Percentiles rank a stretch among this genome's conserved stretches.
Evolutionary conservation across 2,113 vertebrate genomes (phyloP).

Genomic region (Mastomys natalensis): DNA sequence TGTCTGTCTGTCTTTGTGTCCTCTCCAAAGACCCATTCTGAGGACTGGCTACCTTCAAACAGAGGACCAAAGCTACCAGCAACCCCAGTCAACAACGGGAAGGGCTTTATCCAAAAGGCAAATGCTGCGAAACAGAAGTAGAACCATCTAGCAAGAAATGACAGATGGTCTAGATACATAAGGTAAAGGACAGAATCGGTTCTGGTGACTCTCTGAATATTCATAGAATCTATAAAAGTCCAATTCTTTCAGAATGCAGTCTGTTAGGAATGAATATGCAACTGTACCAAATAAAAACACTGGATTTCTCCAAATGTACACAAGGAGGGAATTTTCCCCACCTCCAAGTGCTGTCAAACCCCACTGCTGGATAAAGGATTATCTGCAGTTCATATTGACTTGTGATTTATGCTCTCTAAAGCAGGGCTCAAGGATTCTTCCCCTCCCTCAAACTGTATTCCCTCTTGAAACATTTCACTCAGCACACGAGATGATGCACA

Average conservation of each 20-base stretch:
- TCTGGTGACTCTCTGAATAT: constrained; percentile 81
- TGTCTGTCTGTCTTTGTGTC: not conserved
- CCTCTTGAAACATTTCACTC: constrained; percentile 40
- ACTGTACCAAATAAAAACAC: constrained; percentile 79
- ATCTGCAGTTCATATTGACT: constrained; percentile 59
- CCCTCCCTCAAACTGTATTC: not conserved
- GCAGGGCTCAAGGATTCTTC: not conserved
- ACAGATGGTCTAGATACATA: constrained; percentile 72
- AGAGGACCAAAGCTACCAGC: not conserved
- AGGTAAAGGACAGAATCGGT: constrained; percentile 74
- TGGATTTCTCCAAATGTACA: constrained; percentile 75
- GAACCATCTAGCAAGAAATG: constrained; percentile 66
- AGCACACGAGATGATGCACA: constrained; percentile 12
- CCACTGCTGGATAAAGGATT: constrained; percentile 45
- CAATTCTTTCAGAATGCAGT: constrained; percentile 68
- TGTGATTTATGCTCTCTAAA: constrained; percentile 60
- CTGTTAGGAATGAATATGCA: constrained; percentile 77
- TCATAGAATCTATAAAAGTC: constrained; percentile 80
- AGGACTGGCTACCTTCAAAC: not conserved
- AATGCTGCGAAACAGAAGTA: constrained; percentile 58
- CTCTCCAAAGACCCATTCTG: not conserved
- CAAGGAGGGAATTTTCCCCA: constrained; percentile 18
- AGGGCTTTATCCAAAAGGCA: constrained; percentile 64
- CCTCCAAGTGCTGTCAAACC: constrained; percentile 60
- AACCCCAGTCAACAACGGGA: not conserved